These are phyloP conservation scores for Plodia interpunctella DNA, from an alignment of 1,140 invertebrate genomes.

Conservation along the genomic window DNA sequence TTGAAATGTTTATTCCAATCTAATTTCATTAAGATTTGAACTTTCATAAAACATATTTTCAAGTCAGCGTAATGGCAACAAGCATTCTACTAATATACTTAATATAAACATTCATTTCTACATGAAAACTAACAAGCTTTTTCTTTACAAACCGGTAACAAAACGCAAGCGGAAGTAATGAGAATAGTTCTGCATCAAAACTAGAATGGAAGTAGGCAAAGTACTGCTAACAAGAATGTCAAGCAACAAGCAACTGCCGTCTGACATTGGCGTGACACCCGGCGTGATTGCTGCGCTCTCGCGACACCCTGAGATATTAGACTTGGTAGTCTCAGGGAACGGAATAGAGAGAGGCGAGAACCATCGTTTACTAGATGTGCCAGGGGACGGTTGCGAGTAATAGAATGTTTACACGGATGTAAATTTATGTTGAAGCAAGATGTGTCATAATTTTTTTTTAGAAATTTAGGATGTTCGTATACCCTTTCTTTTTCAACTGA, in stretches of 20 bases:
- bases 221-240: slow-evolving; percentile 63
- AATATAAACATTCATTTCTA: neutral
- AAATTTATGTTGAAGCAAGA: slow-evolving; percentile 12
- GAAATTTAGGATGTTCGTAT: too few relatives aligned
- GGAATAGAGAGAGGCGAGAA: slow-evolving; percentile 12
- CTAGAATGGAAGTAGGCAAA: slow-evolving; percentile 47
- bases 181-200: slow-evolving; percentile 41
- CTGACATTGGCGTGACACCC: slow-evolving; percentile 38
- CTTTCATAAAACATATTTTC: too few relatives aligned
- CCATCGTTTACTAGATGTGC: slow-evolving; percentile 6
- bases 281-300: slow-evolving; percentile 49
- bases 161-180: slow-evolving; percentile 20
- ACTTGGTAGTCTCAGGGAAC: slow-evolving; percentile 32
- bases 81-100: too few relatives aligned
- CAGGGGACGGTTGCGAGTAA: slow-evolving; percentile 10
- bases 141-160: neutral
- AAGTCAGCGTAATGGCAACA: too few relatives aligned
- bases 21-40: too few relatives aligned
- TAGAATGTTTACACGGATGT: slow-evolving; percentile 10
- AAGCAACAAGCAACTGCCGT: slow-evolving; percentile 50
- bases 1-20: too few relatives aligned
- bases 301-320: slow-evolving; percentile 62
- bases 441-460: neutral
- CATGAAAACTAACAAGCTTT: neutral
- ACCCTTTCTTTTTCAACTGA: too few relatives aligned